Base-by-base conservation (phyloP, 1,140 invertebrate species). In the Bombus confusus region DNA sequence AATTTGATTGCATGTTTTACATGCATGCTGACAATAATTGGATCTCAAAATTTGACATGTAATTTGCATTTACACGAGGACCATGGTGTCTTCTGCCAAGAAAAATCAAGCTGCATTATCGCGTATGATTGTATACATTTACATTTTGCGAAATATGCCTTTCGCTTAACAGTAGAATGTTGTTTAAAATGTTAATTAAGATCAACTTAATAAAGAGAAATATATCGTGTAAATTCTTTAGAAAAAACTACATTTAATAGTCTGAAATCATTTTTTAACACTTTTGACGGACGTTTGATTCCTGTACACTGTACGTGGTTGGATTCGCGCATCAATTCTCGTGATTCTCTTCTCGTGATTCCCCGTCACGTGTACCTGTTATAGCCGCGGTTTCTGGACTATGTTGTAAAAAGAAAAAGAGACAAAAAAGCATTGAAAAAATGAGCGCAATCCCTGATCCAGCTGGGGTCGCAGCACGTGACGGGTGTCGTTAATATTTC, bases 401-500 rank as follows among this genome's bases (percentile, higher is more conserved):
- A 37, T 43, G 76, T 15, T 75, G 39, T 34, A 79, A 31, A 43
- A 72, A 43, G 2, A 64, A 37, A 78, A 85, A 86, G 68, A 76
- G 80, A 86, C 18, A 9, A 37, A 80, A 86, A 86, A 73, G 77
- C 18, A 66, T 62, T 6, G 28, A 76, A n/a, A 85, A 77, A 77
- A 72, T 39, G 68, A 73, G 41, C 79, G 47, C 74, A 68, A 74
- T 39, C 68, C 47, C 62, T 34, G 83, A 71, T 90, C 89, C 88
- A 87, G 88, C 82, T 86, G 79, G 78, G 57, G 39, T 78, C 78
- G n/a, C 47, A 88, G 89, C 92, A 92, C 92, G 92, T 93, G 92
- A 93, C 92, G 91, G 91, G 92, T 91, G 91, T 93, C 92, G 92
- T 93, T 93, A 93, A 93, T 93, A 93, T 93, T 93, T 93, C 92